These are phyloP conservation scores for Aegithalos caudatus DNA, from an alignment of 2,113 vertebrate species.

Conservation along the genomic window DNA sequence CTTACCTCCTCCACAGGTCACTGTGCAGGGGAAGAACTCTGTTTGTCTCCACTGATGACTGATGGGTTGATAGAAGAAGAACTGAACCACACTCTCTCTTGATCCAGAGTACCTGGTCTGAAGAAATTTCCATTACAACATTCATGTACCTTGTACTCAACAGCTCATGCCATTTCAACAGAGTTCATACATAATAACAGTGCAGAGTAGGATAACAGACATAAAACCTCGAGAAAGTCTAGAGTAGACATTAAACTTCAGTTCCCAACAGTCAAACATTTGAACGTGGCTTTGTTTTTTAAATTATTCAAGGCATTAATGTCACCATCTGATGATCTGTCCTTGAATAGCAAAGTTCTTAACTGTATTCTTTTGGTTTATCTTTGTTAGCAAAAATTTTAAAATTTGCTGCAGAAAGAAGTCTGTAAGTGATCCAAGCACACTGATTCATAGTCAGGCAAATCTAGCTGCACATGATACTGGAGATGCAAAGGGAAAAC, in stretches of 20 bases:
- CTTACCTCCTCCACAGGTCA: constrained; percentile 91
- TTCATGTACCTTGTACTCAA: background rate
- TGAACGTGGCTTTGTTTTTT: background rate
- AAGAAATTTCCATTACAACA: constrained; percentile 48
- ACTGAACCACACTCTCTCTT: constrained; percentile 86
- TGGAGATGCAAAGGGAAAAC: background rate
- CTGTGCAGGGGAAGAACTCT: constrained; percentile 85
- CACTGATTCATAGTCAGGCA: background rate
- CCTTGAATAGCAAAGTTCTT: background rate
- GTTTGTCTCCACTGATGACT: constrained; percentile 86
- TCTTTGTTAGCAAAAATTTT: background rate
- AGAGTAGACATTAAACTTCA: background rate
- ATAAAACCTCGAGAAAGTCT: background rate
- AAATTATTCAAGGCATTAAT: background rate
- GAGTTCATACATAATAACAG: background rate
- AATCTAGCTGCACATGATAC: background rate
- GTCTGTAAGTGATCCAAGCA: background rate
- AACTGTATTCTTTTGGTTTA: background rate
- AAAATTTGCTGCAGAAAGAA: background rate
- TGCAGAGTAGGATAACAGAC: background rate
- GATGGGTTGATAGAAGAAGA: constrained; percentile 87
- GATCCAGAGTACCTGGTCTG: constrained; percentile 83
- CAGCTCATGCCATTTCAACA: background rate
- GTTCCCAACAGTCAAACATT: background rate
- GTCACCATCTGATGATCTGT: background rate